Percentiles rank a stretch among this genome's conserved stretches.
phyloP scores from a whole-genome alignment of 2,888 invertebrate genomes.

The Amphipoea oculea region DNA sequence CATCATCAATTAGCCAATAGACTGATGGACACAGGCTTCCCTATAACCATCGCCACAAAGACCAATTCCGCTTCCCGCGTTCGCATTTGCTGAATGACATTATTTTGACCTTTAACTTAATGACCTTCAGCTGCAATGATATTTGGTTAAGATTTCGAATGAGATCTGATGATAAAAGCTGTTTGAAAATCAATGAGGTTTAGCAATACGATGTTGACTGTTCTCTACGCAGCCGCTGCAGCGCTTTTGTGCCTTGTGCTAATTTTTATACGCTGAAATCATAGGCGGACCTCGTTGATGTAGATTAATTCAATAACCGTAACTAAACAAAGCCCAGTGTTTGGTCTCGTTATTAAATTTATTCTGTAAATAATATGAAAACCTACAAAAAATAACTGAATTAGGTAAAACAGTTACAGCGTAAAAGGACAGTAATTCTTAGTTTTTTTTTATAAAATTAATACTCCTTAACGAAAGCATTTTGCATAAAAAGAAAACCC shows the following conservation, averaged over 20 bases:
- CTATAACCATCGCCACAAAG: neutral
- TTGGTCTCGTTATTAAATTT: neutral
- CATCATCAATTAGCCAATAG: neutral
- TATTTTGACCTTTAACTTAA: conserved; percentile 16
- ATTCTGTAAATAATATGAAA: neutral
- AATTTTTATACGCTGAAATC: neutral
- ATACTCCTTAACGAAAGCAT: neutral
- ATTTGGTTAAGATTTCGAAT: conserved; percentile 72
- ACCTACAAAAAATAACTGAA: neutral
- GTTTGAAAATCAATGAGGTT: conserved; percentile 86
- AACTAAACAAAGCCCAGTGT: neutral
- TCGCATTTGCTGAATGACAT: neutral
- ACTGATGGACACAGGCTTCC: neutral
- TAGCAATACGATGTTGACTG: conserved; percentile 76
- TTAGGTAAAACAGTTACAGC: neutral
- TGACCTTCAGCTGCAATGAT: conserved; percentile 62
- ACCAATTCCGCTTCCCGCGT: neutral
- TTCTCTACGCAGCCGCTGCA: conserved; percentile 70
- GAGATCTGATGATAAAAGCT: conserved; percentile 79
- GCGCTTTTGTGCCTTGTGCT: conserved; percentile 68
- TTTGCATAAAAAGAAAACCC: neutral
- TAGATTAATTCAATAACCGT: neutral
- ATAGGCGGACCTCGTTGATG: neutral
- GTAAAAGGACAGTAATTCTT: neutral
- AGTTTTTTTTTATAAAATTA: neutral